Evolutionary conservation across 1,140 invertebrate species (phyloP), one percentile per base, ranked within the genome.

Genomic region (Papilio dardanus): DNA sequence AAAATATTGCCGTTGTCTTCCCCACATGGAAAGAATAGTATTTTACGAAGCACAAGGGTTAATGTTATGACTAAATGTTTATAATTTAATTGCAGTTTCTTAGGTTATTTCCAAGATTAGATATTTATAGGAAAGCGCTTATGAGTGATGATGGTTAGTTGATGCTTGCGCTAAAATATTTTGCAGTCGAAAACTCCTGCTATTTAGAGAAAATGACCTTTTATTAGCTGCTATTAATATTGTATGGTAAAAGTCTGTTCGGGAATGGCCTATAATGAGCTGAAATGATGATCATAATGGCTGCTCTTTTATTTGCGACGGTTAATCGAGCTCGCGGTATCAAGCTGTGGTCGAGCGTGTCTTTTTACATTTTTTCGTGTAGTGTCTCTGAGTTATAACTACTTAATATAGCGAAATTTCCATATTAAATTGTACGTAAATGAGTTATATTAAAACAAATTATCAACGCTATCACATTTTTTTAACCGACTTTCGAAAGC

Each of bases 261-360:
- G 30, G 54, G 54, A 30, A 62, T 62, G 54, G 54, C n/a, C 54
- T 62, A 62, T 62, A 62, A 62, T 62, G 54, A 30, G 54, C 24
- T 62, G 54, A 62, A 62, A 62, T 62, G 24, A 62, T 62, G 54
- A 62, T 62, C 54, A 30, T 62, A 62, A 62, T 62, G 54, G 54
- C 54, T 14, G 10, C 8, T 62, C 54, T 62, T 62, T 62, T 62
- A 50, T 62, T 62, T 62, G 54, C 54, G 24, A 14, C 24, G 54
- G 54, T 62, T 62, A 62, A 62, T 62, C 54, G 54, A 28, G 24
- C 24, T 30, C 24, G 21, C 3, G 10, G 12, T 62, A 62, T 62
- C 54, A 62, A 28, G 54, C 24, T 62, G 54, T 28, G 24, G 28
- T 62, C 54, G 14, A 28, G 54, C 21, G 28, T 28, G 28, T 62